Percentiles rank a stretch among this genome's conserved stretches.
Conservation (phyloP, 2,797 vertebrate species). For the Myotis pilosus region DNA sequence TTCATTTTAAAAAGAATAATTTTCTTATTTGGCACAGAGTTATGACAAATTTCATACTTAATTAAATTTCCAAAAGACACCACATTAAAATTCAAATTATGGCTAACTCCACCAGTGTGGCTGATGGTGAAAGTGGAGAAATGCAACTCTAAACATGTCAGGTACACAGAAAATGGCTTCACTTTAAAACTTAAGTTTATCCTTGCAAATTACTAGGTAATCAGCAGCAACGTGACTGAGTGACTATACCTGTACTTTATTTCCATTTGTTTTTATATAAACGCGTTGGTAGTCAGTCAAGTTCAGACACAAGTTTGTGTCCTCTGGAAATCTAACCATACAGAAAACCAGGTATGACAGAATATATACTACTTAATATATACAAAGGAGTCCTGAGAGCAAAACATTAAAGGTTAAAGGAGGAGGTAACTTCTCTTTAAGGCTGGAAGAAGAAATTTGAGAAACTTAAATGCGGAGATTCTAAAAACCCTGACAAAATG, state of each 20-base stretch:
- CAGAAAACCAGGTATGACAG: constrained; percentile 13
- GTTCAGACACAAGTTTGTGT: not conserved
- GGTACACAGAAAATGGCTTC: not conserved
- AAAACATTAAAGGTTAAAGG: constrained; percentile 34
- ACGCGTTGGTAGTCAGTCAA: not conserved
- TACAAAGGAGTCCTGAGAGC: constrained; percentile 55
- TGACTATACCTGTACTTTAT: not conserved
- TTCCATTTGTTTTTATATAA: not conserved
- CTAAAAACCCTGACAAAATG: constrained; percentile 26
- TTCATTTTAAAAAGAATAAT: not conserved
- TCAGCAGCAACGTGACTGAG: not conserved
- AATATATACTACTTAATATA: constrained; percentile 12
- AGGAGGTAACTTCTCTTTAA: constrained; percentile 50
- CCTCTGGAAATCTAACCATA: constrained; percentile 46
- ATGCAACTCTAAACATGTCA: not conserved
- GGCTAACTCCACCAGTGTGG: not conserved
- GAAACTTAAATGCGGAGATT: constrained; percentile 35
- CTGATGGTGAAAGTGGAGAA: not conserved
- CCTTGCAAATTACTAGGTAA: not conserved
- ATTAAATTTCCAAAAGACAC: not conserved
- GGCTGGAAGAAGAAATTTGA: constrained; percentile 23
- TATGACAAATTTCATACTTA: constrained; percentile 55
- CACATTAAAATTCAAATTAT: constrained; percentile 18
- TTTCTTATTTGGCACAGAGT: not conserved
- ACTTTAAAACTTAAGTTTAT: not conserved